A percentile compares a stretch with the other conserved stretches of the same genome.
Conservation (phyloP, 2,113 vertebrate genomes). For the Macroglossus sobrinus region DNA sequence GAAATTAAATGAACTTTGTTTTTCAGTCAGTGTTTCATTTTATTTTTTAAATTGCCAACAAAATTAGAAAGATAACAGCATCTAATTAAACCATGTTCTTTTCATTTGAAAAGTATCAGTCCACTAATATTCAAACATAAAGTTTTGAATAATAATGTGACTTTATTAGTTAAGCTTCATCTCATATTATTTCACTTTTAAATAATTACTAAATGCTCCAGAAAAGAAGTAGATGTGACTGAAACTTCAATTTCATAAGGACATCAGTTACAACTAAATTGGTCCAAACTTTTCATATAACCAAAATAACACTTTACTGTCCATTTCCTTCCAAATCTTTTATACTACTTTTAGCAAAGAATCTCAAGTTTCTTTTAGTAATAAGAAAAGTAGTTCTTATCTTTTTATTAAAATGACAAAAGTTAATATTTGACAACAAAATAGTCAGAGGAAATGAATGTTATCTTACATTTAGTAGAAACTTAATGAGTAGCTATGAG, state of each 20-base stretch:
- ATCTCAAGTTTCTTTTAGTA: neutral
- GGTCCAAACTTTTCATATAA: neutral
- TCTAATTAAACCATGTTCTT: slow-evolving; percentile 33
- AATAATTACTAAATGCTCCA: neutral
- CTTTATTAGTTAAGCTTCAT: neutral
- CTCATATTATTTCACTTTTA: neutral
- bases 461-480: neutral
- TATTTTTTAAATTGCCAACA: slow-evolving; percentile 38
- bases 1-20: slow-evolving; percentile 53
- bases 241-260: slow-evolving; percentile 8
- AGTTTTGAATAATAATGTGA: neutral
- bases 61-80: slow-evolving; percentile 39
- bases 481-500: neutral
- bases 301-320: neutral
- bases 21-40: slow-evolving; percentile 42
- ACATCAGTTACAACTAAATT: neutral
- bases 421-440: slow-evolving; percentile 7
- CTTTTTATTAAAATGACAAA: slow-evolving; percentile 7
- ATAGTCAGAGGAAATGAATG: neutral
- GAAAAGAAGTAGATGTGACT: neutral
- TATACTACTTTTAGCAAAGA: neutral
- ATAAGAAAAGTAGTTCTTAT: slow-evolving; percentile 4
- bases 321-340: slow-evolving; percentile 15
- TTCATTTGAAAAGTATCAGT: slow-evolving; percentile 13
- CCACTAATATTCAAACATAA: slow-evolving; percentile 15